Evolutionary conservation across 2,797 vertebrate genomes (phyloP).

Genomic region (Pterois miles): DNA sequence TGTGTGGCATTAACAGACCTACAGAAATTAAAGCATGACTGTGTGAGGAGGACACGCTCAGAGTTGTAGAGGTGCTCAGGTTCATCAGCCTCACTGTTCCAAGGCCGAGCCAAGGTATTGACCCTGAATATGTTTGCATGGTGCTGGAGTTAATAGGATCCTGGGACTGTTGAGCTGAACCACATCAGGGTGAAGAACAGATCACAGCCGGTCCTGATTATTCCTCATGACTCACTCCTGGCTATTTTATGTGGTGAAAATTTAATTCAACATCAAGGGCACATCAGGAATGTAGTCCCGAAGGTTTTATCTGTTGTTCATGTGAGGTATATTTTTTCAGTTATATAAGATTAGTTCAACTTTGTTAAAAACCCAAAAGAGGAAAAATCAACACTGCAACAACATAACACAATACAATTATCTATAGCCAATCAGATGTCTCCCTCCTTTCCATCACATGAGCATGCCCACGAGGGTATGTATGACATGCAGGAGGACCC

Average conservation of each 20-base stretch:
- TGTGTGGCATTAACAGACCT: not conserved
- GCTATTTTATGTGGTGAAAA: conserved; percentile 34
- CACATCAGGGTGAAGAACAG: conserved; percentile 24
- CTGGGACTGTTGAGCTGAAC: conserved; percentile 12
- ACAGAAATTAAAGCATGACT: not conserved
- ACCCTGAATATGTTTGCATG: conserved; percentile 52
- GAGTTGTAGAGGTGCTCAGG: not conserved
- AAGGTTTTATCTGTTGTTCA: conserved; percentile 12
- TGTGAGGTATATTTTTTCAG: conserved; percentile 12
- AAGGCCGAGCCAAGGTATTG: conserved; percentile 48
- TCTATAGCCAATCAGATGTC: too few species aligned
- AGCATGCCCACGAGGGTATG: too few species aligned
- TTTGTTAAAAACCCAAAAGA: conserved; percentile 3
- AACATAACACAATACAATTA: too few species aligned
- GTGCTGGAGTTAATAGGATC: conserved; percentile 42
- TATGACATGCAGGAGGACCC: too few species aligned
- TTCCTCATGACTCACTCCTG: conserved; percentile 54
- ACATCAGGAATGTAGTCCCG: conserved; percentile 13
- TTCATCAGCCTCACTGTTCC: conserved; percentile 31
- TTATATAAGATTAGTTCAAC: conserved; percentile 32
- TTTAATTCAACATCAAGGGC: conserved; percentile 59
- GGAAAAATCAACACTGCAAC: not conserved
- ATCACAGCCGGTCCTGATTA: conserved; percentile 56
- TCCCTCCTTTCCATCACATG: too few species aligned
- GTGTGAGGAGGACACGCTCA: not conserved